Base-by-base conservation (phyloP, 37 sponge, comb jelly and placozoan genomes). In the Geodia barretti region DNA sequence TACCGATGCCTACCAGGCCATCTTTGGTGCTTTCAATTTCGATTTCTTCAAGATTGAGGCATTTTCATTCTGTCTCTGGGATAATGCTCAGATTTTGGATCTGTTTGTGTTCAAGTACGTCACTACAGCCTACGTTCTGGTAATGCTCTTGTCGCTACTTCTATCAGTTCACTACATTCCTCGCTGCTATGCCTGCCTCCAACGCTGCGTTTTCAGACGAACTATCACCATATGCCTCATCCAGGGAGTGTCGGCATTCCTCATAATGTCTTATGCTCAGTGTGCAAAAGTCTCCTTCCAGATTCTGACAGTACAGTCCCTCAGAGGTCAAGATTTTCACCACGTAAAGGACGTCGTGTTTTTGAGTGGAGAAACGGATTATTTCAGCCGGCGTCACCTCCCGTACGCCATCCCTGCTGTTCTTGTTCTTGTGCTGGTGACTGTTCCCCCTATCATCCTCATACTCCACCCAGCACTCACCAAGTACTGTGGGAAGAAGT, bases 51-150 rank as follows among this genome's bases (percentile, higher is more conserved):
- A 43, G 26, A n/a, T 43, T 35, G 82, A 82, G 31, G 19, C 9
- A 2, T 65, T 83, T 30, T 62, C 84, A 30, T 83, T 83, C 68
- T 83, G 84, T 47, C 68, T 83, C 34, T 75, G 67, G 67, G 33
- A 75, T 0, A 58, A 65, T n/a, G 75, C 75, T 9, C 62, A 36
- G 26, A 74, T 83, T 14, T 41, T 83, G 25, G 84, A 83, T 38
- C 14, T 83, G 1, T 34, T 83, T 1, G 84, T 65, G 9, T 83
- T 83, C 68, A 74, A 75, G 63, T 83, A 83, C 41, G 68, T 74
- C 31, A 83, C 84, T 30, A 64, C 84, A 65, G 67, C 41, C 0
- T 83, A 75, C 38, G 84, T 59, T 7, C 21, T 74, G 29, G 41
- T 60, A 1, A 64, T 82, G 30, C 68, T 83, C 29, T 25, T 74